Base-by-base conservation (phyloP, 2,113 vertebrate species). In the Tenrec ecaudatus region DNA sequence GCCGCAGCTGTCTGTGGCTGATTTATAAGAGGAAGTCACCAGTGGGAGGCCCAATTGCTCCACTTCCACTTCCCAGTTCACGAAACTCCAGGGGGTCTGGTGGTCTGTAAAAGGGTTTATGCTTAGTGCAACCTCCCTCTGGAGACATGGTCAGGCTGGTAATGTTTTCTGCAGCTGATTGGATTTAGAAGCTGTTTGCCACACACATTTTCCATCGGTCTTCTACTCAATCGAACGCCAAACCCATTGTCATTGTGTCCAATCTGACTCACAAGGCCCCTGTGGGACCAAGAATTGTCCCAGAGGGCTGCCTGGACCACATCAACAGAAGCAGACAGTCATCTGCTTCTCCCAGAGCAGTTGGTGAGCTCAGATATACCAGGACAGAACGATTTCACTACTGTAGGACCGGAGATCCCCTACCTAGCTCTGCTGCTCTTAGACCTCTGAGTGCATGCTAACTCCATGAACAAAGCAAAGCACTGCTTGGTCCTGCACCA, bases 1-100 rank as follows among this genome's bases (percentile, higher is more conserved):
- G 96, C 97, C 68, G 66, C 97, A 98, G 97, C 98, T 98, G 98
- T 95, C 97, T 93, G 68, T 47, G 88, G 90, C 89, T 98, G 98
- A 98, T 98, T 98, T 98, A 98, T 95, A 97, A 95, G 95, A 98
- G 98, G 98, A 98, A 98, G 96, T 96, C 93, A 91, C 97, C 96
- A 96, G 90, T 81, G 95, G 97, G 94, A 97, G 96, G 84, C 82
- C 95, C 97, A 95, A 83, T 58, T 88, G 97, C 92, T 94, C 94
- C 89, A 88, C 95, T 97, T 97, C 95, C 86, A 95, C 95, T 92
- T 95, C 84, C 92, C 73, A 47, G 60, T 11, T 73, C 86, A 58
- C 7, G 8, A 96, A 97, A 96, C 89, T 94, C 89, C 58, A 5
- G 93, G 81, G 93, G 89, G 53, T 80, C 78, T 8, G 75, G 57